These are phyloP conservation scores for Chymomyza fuscimana DNA, from an alignment of 2,888 invertebrate genomes.

Conservation along the genomic window DNA sequence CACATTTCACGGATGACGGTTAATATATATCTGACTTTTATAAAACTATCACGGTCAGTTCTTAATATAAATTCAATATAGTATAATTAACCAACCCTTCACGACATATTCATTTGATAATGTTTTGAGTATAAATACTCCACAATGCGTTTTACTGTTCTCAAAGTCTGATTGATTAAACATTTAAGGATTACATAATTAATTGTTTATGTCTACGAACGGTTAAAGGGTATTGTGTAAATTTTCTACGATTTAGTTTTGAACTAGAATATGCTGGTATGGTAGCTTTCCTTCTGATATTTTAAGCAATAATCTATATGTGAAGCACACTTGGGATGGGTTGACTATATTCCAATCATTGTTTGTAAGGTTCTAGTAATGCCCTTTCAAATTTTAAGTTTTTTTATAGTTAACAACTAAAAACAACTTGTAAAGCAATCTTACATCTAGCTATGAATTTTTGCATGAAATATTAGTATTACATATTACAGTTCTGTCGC, in stretches of 20 bases:
- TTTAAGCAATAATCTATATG: conserved; percentile 68
- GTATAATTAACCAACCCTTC: conserved; percentile 23
- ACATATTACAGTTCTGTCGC: conserved; percentile 67
- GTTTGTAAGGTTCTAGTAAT: not conserved
- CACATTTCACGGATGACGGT: not conserved
- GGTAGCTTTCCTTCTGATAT: conserved; percentile 28
- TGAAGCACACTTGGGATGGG: conserved; percentile 78
- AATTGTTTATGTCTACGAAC: conserved; percentile 51
- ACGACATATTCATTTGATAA: conserved; percentile 8
- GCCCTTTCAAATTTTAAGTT: not conserved
- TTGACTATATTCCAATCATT: conserved; percentile 50
- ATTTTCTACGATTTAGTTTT: conserved; percentile 32
- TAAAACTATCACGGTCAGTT: conserved; percentile 55
- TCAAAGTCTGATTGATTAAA: conserved; percentile 58
- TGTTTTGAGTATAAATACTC: conserved; percentile 19
- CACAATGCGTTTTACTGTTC: conserved; percentile 43
- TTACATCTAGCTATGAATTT: conserved; percentile 18
- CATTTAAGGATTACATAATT: conserved; percentile 28
- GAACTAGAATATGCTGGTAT: conserved; percentile 27
- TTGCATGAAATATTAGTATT: conserved; percentile 48
- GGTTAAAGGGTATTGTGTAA: conserved; percentile 48
- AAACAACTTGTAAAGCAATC: not conserved
- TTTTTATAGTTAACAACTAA: conserved; percentile 45
- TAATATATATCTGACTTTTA: not conserved
- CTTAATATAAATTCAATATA: conserved; percentile 35